Evolutionary conservation across 2,797 vertebrate species (phyloP).

Genomic region (Neostethus bicornis): DNA sequence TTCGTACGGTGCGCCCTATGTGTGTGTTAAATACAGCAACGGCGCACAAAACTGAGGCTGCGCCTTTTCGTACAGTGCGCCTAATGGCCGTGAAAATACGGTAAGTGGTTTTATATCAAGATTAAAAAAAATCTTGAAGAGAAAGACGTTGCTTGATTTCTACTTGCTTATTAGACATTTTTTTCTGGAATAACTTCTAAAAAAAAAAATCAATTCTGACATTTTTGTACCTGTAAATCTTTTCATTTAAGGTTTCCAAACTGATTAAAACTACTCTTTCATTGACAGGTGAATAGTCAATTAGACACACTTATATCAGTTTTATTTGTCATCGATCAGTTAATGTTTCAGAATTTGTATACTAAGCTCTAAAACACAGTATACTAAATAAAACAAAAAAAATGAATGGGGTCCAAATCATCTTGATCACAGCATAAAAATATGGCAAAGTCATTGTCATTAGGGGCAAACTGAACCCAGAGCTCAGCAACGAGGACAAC

Average conservation of each 20-base stretch:
- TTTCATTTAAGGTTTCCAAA: constrained; percentile 33
- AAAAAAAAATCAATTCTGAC: constrained; percentile 59
- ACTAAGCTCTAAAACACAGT: constrained; percentile 15
- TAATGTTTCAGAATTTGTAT: constrained; percentile 26
- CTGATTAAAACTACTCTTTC: too few species aligned
- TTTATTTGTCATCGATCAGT: too few species aligned
- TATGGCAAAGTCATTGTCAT: constrained; percentile 29
- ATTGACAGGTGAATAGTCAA: too few species aligned
- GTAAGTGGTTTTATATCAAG: too few species aligned
- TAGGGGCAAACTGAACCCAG: constrained; percentile 29
- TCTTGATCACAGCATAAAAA: constrained; percentile 41
- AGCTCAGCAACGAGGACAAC: constrained; percentile 4
- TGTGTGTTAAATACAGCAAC: too few species aligned
- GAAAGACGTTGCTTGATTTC: too few species aligned
- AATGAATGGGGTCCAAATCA: constrained; percentile 52
- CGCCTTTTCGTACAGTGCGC: too few species aligned
- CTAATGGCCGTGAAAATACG: too few species aligned
- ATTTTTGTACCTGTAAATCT: constrained; percentile 39
- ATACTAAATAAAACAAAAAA: constrained; percentile 40
- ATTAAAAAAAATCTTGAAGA: too few species aligned
- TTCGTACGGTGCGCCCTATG: too few species aligned
- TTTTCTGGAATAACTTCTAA: constrained; percentile 64
- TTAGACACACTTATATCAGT: too few species aligned
- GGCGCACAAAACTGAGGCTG: too few species aligned
- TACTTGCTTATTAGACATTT: constrained; percentile 57